Percentiles rank a stretch among this genome's conserved stretches.
Evolutionary conservation across 2,797 vertebrate genomes (phyloP).

Genomic region (Eidolon dupreanum): DNA sequence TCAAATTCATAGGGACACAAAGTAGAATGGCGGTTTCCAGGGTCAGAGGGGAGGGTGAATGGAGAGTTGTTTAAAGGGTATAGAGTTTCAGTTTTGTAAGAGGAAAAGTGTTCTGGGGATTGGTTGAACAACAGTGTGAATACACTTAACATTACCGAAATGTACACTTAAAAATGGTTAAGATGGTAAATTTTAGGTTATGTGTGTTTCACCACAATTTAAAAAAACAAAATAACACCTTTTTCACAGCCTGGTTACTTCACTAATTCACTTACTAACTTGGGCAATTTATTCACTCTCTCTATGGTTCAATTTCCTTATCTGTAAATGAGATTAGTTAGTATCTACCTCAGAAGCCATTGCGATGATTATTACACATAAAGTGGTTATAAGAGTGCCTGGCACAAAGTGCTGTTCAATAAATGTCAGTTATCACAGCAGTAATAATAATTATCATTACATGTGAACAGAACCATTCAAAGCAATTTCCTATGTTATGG

Average conservation of each 20-base stretch:
- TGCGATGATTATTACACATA: neutral
- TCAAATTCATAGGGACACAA: neutral
- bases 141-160: neutral
- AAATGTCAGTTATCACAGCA: neutral
- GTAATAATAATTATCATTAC: neutral
- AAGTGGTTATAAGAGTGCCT: neutral
- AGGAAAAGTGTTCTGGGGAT: neutral
- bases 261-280: neutral
- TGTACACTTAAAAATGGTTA: neutral
- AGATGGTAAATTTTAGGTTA: neutral
- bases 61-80: neutral
- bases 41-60: neutral
- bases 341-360: neutral
- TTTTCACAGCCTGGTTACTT: neutral
- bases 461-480: neutral
- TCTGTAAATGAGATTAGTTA: neutral
- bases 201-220: neutral
- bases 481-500: neutral
- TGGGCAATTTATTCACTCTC: neutral
- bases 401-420: neutral
- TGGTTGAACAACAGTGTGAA: neutral
- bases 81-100: neutral
- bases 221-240: neutral
- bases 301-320: conserved; percentile 14
- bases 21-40: neutral